phyloP scores from a whole-genome alignment of 2,113 vertebrate species.

The Acrocephalus arundinaceus region DNA sequence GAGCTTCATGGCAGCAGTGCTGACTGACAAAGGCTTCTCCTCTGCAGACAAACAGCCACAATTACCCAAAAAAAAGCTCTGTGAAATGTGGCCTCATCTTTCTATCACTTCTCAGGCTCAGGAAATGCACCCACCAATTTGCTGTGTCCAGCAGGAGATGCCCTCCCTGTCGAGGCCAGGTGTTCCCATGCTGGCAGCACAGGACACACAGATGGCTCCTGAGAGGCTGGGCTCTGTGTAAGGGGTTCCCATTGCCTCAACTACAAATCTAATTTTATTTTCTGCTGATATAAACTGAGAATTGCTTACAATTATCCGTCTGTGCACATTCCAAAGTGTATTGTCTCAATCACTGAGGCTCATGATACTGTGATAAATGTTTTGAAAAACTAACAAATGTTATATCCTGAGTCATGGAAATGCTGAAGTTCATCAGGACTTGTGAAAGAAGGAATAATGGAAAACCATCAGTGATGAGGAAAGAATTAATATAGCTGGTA shows the following conservation, averaged over 20 bases:
- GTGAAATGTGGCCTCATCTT: not conserved
- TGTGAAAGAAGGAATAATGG: not conserved
- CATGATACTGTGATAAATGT: not conserved
- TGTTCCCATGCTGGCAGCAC: not conserved
- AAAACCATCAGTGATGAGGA: not conserved
- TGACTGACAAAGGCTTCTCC: not conserved
- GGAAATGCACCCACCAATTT: not conserved
- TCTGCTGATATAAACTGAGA: not conserved
- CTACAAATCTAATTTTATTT: not conserved
- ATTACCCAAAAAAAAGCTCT: not conserved
- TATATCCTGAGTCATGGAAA: not conserved
- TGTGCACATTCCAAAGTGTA: not conserved
- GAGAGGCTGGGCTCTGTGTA: not conserved
- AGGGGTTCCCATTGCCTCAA: not conserved
- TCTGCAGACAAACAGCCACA: not conserved
- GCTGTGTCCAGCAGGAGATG: not conserved
- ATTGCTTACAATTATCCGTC: not conserved
- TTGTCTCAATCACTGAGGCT: not conserved
- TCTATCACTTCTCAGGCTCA: not conserved
- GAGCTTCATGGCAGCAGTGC: not conserved
- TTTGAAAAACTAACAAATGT: not conserved
- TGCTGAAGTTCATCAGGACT: not conserved
- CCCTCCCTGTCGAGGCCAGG: not conserved
- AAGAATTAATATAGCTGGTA: not conserved
- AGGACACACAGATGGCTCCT: not conserved